Evolutionary conservation across 1,140 invertebrate genomes (phyloP), one percentile per base, ranked within the genome.

Genomic region (Plutomurus gul): DNA sequence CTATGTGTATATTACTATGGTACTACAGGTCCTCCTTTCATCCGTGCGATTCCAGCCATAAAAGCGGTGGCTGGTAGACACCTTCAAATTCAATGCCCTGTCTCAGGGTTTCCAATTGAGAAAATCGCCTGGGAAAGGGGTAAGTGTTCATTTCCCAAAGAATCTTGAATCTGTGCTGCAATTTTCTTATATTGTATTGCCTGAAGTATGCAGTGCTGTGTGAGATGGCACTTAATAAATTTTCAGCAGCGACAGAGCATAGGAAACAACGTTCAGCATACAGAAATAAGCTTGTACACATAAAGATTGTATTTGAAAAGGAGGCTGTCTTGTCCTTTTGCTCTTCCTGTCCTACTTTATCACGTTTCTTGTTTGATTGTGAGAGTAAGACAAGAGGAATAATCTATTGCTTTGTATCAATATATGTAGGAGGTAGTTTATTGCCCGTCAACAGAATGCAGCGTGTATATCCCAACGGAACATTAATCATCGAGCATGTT

Each of bases 41-140:
- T 96, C 51, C 88, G 94, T 49, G 88, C 91, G 13, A 94, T 96
- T 85, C 91, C 92, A 1, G 94, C 95, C 86, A 90, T 95, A 56
- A 95, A 94, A 27, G 94, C 93, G 1, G 93, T 95, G 5, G 93
- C 94, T 1, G 93, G 93, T 37, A 92, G 94, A 85, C 90, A 89
- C 65, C 88, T 95, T 71, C 89, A 91, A 51, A 87, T 96, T 18
- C 92, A 93, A 84, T 96, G 95, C 87, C 94, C 94, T 7, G 94
- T 95, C 0, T 93, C 93, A 5, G 90, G 90, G 0, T 89, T 87
- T 81, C 90, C 90, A 10, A 85, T 90, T 13, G 84, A 86, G 18
- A 83, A 84, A 4, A 87, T 90, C 36, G 84, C 84, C 4, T 90
- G 90, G 89, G 86, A 87, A 51, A 87, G 87, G 87, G 87, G 88